Conservation (phyloP, 2,888 invertebrate genomes). For the Agrypnus murinus region DNA sequence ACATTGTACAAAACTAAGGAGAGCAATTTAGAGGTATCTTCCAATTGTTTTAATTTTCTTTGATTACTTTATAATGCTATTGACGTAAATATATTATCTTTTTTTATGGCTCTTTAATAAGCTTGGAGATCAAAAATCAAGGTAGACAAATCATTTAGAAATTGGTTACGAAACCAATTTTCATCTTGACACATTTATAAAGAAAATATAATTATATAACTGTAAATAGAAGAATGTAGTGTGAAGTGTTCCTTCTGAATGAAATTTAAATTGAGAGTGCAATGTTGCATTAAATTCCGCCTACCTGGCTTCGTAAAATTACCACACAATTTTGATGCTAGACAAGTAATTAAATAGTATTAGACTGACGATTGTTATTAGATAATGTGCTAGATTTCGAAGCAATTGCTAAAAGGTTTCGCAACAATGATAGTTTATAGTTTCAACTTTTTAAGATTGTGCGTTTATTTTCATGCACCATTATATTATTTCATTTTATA, state of each 20-base stretch:
- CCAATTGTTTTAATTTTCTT: constrained; percentile 20
- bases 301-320: background rate
- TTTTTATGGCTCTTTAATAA: too few species aligned
- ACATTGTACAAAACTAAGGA: constrained; percentile 12
- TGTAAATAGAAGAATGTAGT: background rate
- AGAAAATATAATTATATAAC: too few species aligned
- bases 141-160: too few species aligned
- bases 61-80: constrained; percentile 1
- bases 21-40: constrained; percentile 6
- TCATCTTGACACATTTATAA: too few species aligned
- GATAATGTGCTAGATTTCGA: constrained; percentile 16
- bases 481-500: constrained; percentile 4
- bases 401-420: background rate
- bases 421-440: background rate
- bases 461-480: background rate
- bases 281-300: background rate
- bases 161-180: too few species aligned
- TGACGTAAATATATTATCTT: too few species aligned
- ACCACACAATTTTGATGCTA: constrained; percentile 3
- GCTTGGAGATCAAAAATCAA: too few species aligned
- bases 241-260: background rate
- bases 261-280: constrained; percentile 2
- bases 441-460: background rate
- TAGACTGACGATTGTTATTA: background rate
- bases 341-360: background rate